Conservation (phyloP, 2,797 vertebrate species). For the Sphaeramia orbicularis region DNA sequence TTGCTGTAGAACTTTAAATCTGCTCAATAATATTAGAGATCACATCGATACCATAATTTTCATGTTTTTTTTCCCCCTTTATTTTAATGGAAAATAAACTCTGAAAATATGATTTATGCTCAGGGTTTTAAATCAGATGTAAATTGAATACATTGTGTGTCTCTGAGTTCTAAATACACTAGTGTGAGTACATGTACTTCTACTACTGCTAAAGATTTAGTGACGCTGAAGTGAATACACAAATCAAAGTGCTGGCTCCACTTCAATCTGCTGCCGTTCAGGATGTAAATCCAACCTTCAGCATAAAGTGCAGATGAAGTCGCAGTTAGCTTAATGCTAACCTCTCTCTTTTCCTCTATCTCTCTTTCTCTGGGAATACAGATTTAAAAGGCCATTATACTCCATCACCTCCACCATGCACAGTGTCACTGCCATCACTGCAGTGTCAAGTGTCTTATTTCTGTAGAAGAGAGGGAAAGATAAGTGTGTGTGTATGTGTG, state of each 20-base stretch:
- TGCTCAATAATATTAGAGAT: no score
- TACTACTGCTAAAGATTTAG: neutral
- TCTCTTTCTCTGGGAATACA: constrained; percentile 85
- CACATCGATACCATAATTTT: no score
- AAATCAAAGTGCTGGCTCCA: constrained; percentile 6
- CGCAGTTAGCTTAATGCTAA: constrained; percentile 79
- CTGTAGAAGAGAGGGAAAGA: constrained; percentile 81
- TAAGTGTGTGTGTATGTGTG: constrained; percentile 66
- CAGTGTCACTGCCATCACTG: constrained; percentile 90
- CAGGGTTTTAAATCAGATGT: no score
- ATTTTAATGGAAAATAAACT: no score
- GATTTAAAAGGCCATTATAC: constrained; percentile 97
- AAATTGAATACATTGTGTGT: no score
- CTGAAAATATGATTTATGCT: no score
- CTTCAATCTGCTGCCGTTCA: constrained; percentile 15
- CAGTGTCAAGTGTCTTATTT: constrained; percentile 93
- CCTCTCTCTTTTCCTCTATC: constrained; percentile 81
- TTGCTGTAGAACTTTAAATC: no score
- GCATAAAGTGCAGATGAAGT: constrained; percentile 55
- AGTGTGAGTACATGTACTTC: no score
- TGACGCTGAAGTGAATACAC: neutral
- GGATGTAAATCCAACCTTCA: constrained; percentile 52
- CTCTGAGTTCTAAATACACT: no score
- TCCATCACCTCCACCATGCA: constrained; percentile 90
- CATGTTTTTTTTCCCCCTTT: no score